Evolutionary conservation across 2,888 invertebrate genomes (phyloP).

Genomic region (Pycnomerus fuliginosus): DNA sequence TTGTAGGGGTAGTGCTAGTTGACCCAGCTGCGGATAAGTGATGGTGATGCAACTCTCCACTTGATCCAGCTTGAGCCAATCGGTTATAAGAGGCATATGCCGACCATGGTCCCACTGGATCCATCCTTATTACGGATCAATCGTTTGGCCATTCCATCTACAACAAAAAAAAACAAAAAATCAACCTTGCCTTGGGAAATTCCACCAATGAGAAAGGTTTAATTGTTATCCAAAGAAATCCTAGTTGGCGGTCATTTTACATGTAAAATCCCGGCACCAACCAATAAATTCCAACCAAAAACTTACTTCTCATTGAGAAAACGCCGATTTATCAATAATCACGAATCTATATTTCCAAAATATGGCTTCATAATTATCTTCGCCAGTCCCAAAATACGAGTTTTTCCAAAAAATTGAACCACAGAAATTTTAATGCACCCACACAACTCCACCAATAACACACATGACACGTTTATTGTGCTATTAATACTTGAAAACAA

Average conservation of each 20-base stretch:
- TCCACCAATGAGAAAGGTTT: conserved; percentile 26
- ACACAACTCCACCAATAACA: conserved; percentile 5
- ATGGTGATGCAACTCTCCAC: conserved; percentile 68
- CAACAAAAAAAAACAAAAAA: conserved; percentile 26
- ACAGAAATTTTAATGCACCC: conserved; percentile 8
- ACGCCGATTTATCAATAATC: conserved; percentile 34
- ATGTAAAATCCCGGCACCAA: conserved; percentile 3
- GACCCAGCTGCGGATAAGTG: conserved; percentile 59
- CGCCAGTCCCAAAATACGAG: conserved; percentile 2
- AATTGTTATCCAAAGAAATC: no score
- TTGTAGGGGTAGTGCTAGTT: conserved; percentile 59
- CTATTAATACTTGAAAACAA: conserved; percentile 20
- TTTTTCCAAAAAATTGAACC: conserved; percentile 5
- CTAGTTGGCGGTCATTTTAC: no score
- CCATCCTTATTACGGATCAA: conserved; percentile 59
- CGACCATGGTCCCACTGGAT: conserved; percentile 89
- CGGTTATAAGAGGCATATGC: conserved; percentile 82
- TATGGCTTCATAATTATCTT: conserved; percentile 59
- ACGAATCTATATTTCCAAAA: conserved; percentile 55
- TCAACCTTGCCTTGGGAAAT: conserved; percentile 16
- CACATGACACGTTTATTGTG: conserved; percentile 4
- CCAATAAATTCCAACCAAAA: conserved; percentile 3
- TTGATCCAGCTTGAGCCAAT: conserved; percentile 70
- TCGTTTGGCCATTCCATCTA: conserved; percentile 52
- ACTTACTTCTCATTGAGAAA: conserved; percentile 48